Evolutionary conservation across 2,113 vertebrate species (phyloP).

Genomic region (Chamaetylas fuelleborni): DNA sequence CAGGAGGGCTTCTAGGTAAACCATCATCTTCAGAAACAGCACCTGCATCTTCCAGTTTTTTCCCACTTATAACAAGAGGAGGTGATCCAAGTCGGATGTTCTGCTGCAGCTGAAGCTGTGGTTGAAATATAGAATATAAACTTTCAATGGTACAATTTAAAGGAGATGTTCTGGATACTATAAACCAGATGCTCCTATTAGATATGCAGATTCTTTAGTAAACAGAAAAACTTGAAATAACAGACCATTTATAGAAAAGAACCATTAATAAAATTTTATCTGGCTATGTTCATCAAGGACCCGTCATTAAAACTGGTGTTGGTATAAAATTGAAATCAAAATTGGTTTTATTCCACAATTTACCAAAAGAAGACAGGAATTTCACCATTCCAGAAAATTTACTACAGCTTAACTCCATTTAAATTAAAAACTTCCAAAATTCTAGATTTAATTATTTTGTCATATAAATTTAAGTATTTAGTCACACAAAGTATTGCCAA

Average conservation of each 20-base stretch:
- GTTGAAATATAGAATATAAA: neutral
- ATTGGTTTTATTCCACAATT: neutral
- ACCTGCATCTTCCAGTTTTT: constrained; percentile 73
- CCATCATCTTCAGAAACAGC: constrained; percentile 79
- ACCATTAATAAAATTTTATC: neutral
- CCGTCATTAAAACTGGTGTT: neutral
- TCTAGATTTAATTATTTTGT: neutral
- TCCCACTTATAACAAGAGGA: constrained; percentile 69
- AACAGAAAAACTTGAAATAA: neutral
- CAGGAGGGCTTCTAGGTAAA: constrained; percentile 77
- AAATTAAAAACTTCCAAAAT: neutral
- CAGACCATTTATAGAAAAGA: neutral
- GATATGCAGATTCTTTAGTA: neutral
- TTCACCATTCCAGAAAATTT: neutral
- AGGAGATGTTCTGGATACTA: neutral
- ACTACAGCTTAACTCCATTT: neutral
- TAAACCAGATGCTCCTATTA: neutral
- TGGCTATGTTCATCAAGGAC: neutral
- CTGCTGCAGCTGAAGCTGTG: constrained; percentile 75
- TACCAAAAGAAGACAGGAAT: neutral
- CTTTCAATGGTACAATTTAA: neutral
- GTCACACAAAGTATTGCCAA: neutral
- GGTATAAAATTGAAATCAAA: neutral
- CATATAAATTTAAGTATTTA: neutral
- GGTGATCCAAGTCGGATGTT: constrained; percentile 79